Conservation (phyloP, 2,888 invertebrate genomes). For the Liodrosophila aerea region DNA sequence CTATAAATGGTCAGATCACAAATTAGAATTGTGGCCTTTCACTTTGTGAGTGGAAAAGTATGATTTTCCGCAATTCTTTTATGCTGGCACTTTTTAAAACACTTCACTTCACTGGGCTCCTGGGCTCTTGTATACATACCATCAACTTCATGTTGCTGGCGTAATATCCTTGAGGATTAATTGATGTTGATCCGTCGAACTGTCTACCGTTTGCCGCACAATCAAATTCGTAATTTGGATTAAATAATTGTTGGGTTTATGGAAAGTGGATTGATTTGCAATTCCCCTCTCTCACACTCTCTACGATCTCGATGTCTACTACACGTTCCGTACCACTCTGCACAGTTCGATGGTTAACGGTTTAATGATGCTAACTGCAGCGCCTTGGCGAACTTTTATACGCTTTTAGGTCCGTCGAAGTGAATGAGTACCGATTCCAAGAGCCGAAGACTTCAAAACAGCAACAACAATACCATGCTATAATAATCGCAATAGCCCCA, state of each 20-base stretch:
- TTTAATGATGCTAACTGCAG: conserved; percentile 82
- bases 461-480: conserved; percentile 31
- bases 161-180: conserved; percentile 48
- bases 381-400: conserved; percentile 81
- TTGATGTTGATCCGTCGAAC: conserved; percentile 42
- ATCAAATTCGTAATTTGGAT: conserved; percentile 21
- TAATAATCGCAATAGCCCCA: conserved; percentile 74
- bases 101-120: conserved; percentile 33
- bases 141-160: conserved; percentile 80
- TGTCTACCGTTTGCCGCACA: conserved; percentile 44
- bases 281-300: not conserved
- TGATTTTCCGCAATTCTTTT: conserved; percentile 3
- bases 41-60: not conserved
- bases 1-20: not conserved
- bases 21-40: not conserved
- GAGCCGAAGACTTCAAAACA: conserved; percentile 21
- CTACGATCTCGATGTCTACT: conserved; percentile 34
- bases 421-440: conserved; percentile 47
- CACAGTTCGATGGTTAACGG: conserved; percentile 80
- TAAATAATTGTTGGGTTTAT: no score
- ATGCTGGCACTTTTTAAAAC: conserved; percentile 6
- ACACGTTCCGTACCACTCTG: conserved; percentile 64
- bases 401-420: conserved; percentile 45
- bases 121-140: conserved; percentile 77
- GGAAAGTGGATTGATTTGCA: not conserved